Conservation (phyloP, 2,888 invertebrate genomes). For the Cryptus viduatorius region DNA sequence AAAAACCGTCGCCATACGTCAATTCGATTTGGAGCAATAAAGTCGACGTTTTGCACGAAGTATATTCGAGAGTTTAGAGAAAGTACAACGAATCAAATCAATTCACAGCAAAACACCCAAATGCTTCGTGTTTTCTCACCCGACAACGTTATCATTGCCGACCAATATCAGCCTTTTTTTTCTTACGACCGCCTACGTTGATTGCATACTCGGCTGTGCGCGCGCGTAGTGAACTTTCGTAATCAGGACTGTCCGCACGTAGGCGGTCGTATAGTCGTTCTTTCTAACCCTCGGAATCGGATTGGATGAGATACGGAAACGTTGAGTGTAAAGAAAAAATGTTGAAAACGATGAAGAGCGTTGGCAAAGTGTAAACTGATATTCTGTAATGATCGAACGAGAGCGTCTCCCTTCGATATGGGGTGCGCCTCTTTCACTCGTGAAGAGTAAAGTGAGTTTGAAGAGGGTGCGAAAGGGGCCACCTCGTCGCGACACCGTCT, state of each 20-base stretch:
- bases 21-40: too few relatives aligned
- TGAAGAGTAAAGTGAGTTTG: conserved; percentile 10
- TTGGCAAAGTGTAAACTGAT: conserved; percentile 58
- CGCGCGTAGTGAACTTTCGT: background rate
- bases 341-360: conserved; percentile 24
- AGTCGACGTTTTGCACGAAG: too few relatives aligned
- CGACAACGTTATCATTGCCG: background rate
- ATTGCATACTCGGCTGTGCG: background rate
- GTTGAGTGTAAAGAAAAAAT: conserved; percentile 52
- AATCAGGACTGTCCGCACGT: conserved; percentile 14
- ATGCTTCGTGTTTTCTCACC: background rate
- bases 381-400: conserved; percentile 70
- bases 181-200: background rate
- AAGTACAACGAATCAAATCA: too few relatives aligned
- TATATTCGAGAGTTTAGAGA: too few relatives aligned
- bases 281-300: background rate
- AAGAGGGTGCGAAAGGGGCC: conserved; percentile 33
- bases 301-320: conserved; percentile 31
- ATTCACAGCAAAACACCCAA: too few relatives aligned
- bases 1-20: too few relatives aligned
- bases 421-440: conserved; percentile 22
- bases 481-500: conserved; percentile 18
- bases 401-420: conserved; percentile 38
- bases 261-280: conserved; percentile 20
- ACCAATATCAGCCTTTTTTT: background rate